These are phyloP conservation scores for Ptychadena robeensis DNA, from an alignment of 2,797 vertebrate genomes.

Conservation along the genomic window DNA sequence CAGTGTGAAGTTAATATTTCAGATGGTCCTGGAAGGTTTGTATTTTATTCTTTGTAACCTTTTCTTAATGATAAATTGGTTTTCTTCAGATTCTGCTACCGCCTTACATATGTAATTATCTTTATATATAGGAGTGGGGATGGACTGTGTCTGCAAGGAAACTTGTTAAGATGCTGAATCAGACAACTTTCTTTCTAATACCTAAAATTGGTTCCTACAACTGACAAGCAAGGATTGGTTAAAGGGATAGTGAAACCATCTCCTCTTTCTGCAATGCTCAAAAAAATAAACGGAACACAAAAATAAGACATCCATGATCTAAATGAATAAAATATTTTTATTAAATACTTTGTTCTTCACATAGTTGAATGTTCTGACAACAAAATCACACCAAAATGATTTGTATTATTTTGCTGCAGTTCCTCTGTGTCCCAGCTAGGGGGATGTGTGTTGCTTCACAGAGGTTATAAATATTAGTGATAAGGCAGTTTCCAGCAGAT, in stretches of 20 bases:
- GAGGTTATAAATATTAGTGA: too few species aligned
- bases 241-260: background rate
- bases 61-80: background rate
- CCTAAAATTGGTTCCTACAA: background rate
- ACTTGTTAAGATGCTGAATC: background rate
- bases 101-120: background rate
- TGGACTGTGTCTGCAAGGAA: background rate
- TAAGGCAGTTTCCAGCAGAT: too few species aligned
- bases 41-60: background rate
- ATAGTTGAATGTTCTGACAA: too few species aligned
- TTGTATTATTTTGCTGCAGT: too few species aligned
- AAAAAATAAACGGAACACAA: too few species aligned
- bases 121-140: background rate
- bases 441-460: too few species aligned
- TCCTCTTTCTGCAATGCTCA: too few species aligned
- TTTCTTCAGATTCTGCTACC: background rate
- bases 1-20: constrained; percentile 11
- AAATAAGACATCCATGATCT: too few species aligned
- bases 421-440: too few species aligned
- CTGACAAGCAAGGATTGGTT: background rate
- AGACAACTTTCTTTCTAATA: background rate
- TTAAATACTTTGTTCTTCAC: too few species aligned
- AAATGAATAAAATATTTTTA: too few species aligned
- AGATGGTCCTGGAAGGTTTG: background rate
- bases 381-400: too few species aligned